Evolutionary conservation across 2,113 vertebrate genomes (phyloP).

Genomic region (Antennarius striatus): DNA sequence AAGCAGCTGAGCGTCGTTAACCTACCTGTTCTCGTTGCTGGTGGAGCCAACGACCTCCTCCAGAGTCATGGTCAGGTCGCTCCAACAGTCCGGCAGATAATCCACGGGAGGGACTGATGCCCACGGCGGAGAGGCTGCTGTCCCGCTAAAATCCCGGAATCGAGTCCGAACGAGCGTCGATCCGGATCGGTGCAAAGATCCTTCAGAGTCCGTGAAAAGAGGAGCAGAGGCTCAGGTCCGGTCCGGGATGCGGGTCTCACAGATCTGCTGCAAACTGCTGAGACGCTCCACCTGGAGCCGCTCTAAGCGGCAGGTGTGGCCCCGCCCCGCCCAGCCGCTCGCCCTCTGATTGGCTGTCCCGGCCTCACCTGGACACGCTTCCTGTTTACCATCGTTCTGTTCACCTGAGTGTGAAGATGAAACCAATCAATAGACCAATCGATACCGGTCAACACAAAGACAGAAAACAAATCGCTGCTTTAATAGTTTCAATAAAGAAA

Average conservation of each 20-base stretch:
- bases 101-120: slow-evolving; percentile 23
- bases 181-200: slow-evolving; percentile 46
- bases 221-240: neutral
- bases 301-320: slow-evolving; percentile 21
- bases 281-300: neutral
- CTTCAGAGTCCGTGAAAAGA: too few species aligned
- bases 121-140: too few species aligned
- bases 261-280: slow-evolving; percentile 4
- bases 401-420: neutral
- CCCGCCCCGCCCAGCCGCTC: neutral
- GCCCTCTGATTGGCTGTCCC: slow-evolving; percentile 61
- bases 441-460: too few species aligned
- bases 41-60: slow-evolving; percentile 87
- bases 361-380: too few species aligned
- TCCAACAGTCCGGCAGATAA: slow-evolving; percentile 77
- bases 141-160: slow-evolving; percentile 22
- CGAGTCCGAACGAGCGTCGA: slow-evolving; percentile 23
- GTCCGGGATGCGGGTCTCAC: neutral
- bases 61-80: slow-evolving; percentile 86
- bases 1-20: too few species aligned
- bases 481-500: too few species aligned
- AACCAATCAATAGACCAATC: too few species aligned
- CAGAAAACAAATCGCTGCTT: too few species aligned
- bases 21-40: slow-evolving; percentile 83
- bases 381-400: neutral